A percentile compares a stretch with the other conserved stretches of the same genome.
phyloP scores from a whole-genome alignment of 2,797 vertebrate species.

The Amblyopsis hoosieri region DNA sequence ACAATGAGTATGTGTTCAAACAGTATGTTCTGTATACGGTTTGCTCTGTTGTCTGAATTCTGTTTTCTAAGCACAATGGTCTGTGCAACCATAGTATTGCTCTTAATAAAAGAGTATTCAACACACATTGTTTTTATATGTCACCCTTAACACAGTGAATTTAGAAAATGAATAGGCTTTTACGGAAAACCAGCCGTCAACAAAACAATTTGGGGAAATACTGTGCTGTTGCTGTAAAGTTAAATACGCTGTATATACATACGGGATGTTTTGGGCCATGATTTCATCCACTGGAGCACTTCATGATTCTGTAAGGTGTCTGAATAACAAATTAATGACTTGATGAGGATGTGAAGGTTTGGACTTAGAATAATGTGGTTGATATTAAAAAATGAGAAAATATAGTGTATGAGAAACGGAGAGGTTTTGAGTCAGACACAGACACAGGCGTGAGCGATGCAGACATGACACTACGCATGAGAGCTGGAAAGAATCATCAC shows the following conservation, averaged over 20 bases:
- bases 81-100: too few relatives aligned
- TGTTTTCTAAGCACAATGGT: too few relatives aligned
- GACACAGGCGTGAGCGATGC: conserved; percentile 23
- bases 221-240: conserved; percentile 48
- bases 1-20: too few relatives aligned
- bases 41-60: too few relatives aligned
- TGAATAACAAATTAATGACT: conserved; percentile 84
- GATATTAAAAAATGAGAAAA: conserved; percentile 46
- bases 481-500: not conserved
- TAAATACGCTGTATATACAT: conserved; percentile 77
- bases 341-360: conserved; percentile 68
- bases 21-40: not conserved
- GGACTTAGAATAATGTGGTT: conserved; percentile 54
- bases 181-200: not conserved
- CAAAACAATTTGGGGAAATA: conserved; percentile 30
- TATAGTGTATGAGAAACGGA: conserved; percentile 38
- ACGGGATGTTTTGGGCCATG: conserved; percentile 85
- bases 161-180: too few relatives aligned
- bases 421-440: conserved; percentile 18
- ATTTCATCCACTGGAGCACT: conserved; percentile 89
- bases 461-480: conserved; percentile 34
- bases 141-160: conserved; percentile 3
- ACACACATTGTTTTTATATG: conserved; percentile 31
- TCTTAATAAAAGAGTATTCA: not conserved
- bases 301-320: conserved; percentile 84